Evolutionary conservation across 2,888 invertebrate species (phyloP).

Genomic region (Acronicta psi): DNA sequence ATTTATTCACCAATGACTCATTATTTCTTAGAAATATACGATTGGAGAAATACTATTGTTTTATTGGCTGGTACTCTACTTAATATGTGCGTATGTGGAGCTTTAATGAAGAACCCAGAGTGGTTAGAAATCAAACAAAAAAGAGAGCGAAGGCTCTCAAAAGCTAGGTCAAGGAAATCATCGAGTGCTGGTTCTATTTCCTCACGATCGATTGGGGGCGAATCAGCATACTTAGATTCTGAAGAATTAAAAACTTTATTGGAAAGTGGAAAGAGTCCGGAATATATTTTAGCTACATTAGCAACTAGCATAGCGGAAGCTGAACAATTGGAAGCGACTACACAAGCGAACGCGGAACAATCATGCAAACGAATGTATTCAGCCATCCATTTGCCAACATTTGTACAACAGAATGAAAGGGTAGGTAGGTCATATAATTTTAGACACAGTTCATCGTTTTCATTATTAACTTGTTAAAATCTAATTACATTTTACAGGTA

Average conservation of each 20-base stretch:
- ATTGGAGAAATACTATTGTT: constrained; percentile 94
- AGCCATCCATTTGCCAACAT: constrained; percentile 93
- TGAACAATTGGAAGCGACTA: constrained; percentile 79
- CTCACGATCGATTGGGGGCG: constrained; percentile 83
- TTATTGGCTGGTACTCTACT: constrained; percentile 94
- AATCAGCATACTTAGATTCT: constrained; percentile 87
- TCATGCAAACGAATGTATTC: constrained; percentile 88
- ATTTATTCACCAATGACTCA: constrained; percentile 95
- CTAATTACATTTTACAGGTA: constrained; percentile 81
- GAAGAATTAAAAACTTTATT: constrained; percentile 91
- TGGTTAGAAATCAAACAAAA: constrained; percentile 92
- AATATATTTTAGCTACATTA: constrained; percentile 90
- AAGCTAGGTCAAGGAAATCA: constrained; percentile 77
- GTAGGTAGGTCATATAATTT: constrained; percentile 84
- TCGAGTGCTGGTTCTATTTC: constrained; percentile 87
- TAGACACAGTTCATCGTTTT: neutral
- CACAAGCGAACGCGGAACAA: constrained; percentile 82
- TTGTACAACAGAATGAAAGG: constrained; percentile 92
- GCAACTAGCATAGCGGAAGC: constrained; percentile 88
- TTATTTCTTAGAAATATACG: constrained; percentile 92
- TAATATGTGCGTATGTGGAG: constrained; percentile 95
- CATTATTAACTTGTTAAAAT: neutral
- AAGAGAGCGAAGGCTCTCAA: constrained; percentile 80
- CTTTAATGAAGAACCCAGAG: constrained; percentile 95
- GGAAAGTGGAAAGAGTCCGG: constrained; percentile 91